Evolutionary conservation across 2,797 vertebrate species (phyloP).

Genomic region (Triplophysa bombifrons): DNA sequence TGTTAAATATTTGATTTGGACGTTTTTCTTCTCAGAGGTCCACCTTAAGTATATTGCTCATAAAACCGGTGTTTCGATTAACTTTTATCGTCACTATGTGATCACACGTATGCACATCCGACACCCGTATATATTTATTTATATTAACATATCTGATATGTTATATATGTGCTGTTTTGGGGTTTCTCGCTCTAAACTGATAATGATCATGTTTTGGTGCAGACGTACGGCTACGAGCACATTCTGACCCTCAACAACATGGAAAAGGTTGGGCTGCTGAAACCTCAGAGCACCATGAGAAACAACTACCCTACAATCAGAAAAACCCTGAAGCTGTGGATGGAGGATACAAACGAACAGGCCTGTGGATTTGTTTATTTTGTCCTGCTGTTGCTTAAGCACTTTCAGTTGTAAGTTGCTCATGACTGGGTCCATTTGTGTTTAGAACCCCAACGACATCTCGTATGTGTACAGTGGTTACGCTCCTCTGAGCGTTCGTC

Average conservation of each 20-base stretch:
- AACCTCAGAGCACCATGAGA: conserved; percentile 82
- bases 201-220: conserved; percentile 36
- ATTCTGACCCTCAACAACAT: conserved; percentile 92
- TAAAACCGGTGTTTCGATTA: background rate
- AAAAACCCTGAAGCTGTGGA: conserved; percentile 96
- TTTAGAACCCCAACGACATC: conserved; percentile 95
- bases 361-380: conserved; percentile 61
- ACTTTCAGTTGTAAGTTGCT: background rate
- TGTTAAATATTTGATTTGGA: too few relatives aligned
- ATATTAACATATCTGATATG: too few relatives aligned
- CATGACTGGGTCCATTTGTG: background rate
- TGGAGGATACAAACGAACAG: conserved; percentile 98
- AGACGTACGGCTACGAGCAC: conserved; percentile 97
- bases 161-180: too few relatives aligned
- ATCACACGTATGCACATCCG: too few relatives aligned
- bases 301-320: conserved; percentile 96
- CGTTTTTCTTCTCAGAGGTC: too few relatives aligned
- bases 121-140: too few relatives aligned
- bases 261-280: conserved; percentile 91
- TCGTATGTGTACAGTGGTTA: conserved; percentile 98
- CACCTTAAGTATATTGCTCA: too few relatives aligned
- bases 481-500: conserved; percentile 90
- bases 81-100: too few relatives aligned
- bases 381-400: background rate
- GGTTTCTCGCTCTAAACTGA: background rate